Conservation (phyloP, 1,140 invertebrate species). For the Musca domestica region DNA sequence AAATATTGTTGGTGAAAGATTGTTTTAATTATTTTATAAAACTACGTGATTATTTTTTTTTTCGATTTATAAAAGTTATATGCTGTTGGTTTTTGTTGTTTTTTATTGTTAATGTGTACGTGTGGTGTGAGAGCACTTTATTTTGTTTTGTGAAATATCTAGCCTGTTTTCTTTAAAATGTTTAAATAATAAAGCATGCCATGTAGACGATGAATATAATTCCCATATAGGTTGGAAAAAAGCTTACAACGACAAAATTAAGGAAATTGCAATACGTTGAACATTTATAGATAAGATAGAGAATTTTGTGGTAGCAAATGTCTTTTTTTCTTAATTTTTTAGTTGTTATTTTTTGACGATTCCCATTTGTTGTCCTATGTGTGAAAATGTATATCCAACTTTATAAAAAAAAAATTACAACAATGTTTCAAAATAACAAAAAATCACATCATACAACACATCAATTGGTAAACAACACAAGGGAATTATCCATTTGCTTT, state of each 20-base stretch:
- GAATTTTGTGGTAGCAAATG: not conserved
- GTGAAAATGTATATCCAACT: no score
- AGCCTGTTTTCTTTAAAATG: not conserved
- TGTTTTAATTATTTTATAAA: not conserved
- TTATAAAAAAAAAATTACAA: no score
- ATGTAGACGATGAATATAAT: not conserved
- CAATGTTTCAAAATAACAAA: no score
- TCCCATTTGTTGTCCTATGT: no score
- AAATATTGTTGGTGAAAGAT: not conserved
- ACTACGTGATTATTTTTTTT: not conserved
- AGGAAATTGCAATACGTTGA: not conserved
- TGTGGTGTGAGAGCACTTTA: constrained; percentile 14
- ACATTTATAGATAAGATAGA: not conserved
- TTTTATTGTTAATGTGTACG: constrained; percentile 14
- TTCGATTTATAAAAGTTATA: constrained; percentile 2
- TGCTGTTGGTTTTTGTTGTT: no score
- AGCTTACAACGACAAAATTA: constrained; percentile 10
- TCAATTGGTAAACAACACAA: no score
- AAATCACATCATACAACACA: no score
- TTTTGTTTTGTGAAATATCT: not conserved
- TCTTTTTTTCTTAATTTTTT: not conserved
- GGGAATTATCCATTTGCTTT: no score
- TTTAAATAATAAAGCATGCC: not conserved
- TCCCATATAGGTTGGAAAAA: not conserved
- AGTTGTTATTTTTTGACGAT: no score